Conservation (phyloP, 2,888 invertebrate species). For the Mimas tiliae region DNA sequence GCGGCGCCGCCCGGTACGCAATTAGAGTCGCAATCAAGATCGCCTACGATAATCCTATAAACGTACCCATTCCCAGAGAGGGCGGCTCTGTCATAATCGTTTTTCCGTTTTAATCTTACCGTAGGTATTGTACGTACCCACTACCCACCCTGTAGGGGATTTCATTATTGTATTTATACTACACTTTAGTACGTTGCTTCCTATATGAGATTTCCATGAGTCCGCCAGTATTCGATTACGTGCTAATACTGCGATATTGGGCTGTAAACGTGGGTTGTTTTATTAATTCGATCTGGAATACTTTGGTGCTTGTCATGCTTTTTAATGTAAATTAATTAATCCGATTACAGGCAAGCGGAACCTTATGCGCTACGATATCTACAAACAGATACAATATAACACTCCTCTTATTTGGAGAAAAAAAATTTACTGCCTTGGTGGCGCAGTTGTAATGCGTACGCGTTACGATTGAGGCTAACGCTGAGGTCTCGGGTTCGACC, state of each 20-base stretch:
- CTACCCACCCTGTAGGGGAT: conserved; percentile 4
- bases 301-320: not conserved
- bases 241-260: conserved; percentile 29
- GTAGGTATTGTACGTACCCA: conserved; percentile 17
- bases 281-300: not conserved
- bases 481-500: too few species aligned
- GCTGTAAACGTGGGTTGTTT: not conserved
- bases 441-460: too few species aligned
- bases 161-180: conserved; percentile 22
- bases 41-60: conserved; percentile 58
- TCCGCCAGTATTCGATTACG: conserved; percentile 7
- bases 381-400: too few species aligned
- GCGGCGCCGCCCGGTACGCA: conserved; percentile 46
- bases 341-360: not conserved
- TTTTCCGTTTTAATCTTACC: conserved; percentile 25
- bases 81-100: conserved; percentile 28
- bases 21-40: conserved; percentile 71
- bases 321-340: not conserved
- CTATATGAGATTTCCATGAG: conserved; percentile 6
- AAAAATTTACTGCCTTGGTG: too few species aligned
- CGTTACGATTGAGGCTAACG: too few species aligned
- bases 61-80: conserved; percentile 49
- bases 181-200: not conserved
- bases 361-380: too few species aligned
- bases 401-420: too few species aligned